These are phyloP conservation scores for Ochropacha duplaris DNA, from an alignment of 2,888 invertebrate species.

Conservation along the genomic window DNA sequence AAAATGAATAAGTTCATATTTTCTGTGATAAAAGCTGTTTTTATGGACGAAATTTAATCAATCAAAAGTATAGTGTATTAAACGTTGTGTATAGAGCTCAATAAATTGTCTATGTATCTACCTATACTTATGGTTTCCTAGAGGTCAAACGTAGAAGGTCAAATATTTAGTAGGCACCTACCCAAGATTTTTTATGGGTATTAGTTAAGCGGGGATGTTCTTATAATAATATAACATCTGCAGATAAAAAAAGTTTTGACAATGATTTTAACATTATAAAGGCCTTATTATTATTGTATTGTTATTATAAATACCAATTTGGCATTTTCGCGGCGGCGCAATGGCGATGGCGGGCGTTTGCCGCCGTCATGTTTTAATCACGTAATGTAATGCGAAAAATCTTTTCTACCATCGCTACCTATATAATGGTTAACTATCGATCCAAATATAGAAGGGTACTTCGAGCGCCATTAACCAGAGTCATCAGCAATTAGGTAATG, in stretches of 20 bases:
- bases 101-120: neutral
- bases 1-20: too few relatives aligned
- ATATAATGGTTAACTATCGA: constrained; percentile 76
- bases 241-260: neutral
- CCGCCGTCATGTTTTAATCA: constrained; percentile 57
- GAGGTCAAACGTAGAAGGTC: constrained; percentile 39
- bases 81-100: neutral
- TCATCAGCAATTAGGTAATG: constrained; percentile 72
- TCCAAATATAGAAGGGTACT: constrained; percentile 75
- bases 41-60: neutral
- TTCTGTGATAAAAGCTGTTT: neutral
- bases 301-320: constrained; percentile 43
- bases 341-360: constrained; percentile 47
- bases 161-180: constrained; percentile 14
- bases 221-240: too few relatives aligned
- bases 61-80: neutral
- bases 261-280: neutral
- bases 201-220: too few relatives aligned
- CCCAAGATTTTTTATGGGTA: neutral
- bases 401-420: constrained; percentile 59
- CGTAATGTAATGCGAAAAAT: constrained; percentile 72
- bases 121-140: neutral
- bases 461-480: constrained; percentile 68
- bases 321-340: constrained; percentile 63
- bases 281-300: constrained; percentile 14